Evolutionary conservation across 2,113 vertebrate species (phyloP).

Genomic region (Drymodes brunneopygia): DNA sequence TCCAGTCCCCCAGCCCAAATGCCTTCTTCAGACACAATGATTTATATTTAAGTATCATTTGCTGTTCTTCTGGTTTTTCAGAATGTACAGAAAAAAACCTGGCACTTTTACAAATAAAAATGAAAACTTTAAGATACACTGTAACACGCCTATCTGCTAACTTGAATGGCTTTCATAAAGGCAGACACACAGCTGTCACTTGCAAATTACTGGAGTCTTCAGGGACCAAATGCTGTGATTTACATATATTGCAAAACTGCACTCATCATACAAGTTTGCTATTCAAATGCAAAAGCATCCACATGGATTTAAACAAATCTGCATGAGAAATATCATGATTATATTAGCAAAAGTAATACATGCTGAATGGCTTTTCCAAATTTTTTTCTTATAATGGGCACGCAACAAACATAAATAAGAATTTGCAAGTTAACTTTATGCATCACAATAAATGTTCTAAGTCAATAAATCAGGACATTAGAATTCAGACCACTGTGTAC

Average conservation of each 20-base stretch:
- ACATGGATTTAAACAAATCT: slow-evolving; percentile 1
- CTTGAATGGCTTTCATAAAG: not conserved
- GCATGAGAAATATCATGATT: not conserved
- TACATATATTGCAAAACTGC: not conserved
- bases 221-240: not conserved
- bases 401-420: not conserved
- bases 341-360: not conserved
- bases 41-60: not conserved
- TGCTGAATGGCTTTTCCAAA: not conserved
- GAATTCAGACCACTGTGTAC: not conserved
- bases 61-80: not conserved
- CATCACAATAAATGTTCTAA: not conserved
- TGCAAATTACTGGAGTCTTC: not conserved
- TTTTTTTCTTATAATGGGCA: not conserved
- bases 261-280: not conserved
- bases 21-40: not conserved
- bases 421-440: not conserved
- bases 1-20: not conserved
- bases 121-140: not conserved
- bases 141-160: not conserved
- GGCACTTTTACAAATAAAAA: not conserved
- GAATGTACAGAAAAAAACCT: not conserved
- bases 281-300: not conserved
- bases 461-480: not conserved
- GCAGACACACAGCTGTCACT: not conserved